phyloP scores from a whole-genome alignment of 2,797 vertebrate species.

The Rhinichthys osculus region DNA sequence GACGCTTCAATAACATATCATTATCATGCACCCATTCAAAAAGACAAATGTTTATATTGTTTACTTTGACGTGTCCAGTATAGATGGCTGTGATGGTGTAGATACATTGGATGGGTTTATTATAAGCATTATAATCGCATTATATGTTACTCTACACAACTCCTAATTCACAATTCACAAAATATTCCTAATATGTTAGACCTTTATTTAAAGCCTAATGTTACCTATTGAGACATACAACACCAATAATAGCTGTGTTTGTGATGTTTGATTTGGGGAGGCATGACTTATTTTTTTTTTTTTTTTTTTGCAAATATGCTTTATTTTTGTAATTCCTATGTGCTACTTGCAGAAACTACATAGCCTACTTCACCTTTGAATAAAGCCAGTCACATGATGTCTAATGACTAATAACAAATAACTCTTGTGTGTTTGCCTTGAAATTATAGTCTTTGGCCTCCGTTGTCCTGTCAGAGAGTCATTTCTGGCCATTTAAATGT shows the following conservation, averaged over 20 bases:
- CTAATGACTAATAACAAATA: slow-evolving; percentile 17
- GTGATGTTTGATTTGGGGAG: neutral
- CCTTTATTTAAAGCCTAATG: neutral
- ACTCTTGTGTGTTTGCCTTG: neutral
- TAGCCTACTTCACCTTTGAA: neutral
- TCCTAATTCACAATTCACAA: neutral
- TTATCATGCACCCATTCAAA: too few species aligned
- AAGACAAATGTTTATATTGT: neutral
- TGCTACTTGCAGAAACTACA: too few species aligned
- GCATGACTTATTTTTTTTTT: accelerated
- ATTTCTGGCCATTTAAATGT: slow-evolving; percentile 24
- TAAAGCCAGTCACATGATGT: neutral
- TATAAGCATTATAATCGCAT: neutral
- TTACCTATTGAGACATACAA: neutral
- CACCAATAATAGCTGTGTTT: neutral
- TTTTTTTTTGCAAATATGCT: too few species aligned
- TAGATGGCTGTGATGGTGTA: neutral
- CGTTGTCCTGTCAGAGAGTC: neutral
- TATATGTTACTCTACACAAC: neutral
- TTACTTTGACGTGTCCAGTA: neutral
- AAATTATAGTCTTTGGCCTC: neutral
- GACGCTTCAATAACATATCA: too few species aligned
- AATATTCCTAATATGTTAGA: neutral
- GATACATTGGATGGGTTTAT: neutral
- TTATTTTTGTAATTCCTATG: too few species aligned